Evolutionary conservation across 2,113 vertebrate species (phyloP).

Genomic region (Pitta sordida): DNA sequence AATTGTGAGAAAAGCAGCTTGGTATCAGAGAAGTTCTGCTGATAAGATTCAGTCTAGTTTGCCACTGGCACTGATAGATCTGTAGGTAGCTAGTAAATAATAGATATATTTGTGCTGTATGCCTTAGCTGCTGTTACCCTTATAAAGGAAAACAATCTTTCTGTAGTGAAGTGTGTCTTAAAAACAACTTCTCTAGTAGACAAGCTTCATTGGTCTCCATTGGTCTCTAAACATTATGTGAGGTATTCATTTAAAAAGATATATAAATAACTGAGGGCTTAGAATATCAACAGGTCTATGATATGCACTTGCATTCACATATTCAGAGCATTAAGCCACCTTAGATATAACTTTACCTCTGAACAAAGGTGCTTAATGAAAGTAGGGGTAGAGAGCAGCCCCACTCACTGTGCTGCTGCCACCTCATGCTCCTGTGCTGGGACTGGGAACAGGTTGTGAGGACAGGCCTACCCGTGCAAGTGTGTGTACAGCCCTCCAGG

Average conservation of each 20-base stretch:
- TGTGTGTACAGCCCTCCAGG: not conserved
- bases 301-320: not conserved
- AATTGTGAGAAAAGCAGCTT: constrained; percentile 26
- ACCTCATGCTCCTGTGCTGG: fast-evolving
- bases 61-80: not conserved
- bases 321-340: not conserved
- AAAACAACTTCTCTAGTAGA: not conserved
- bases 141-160: not conserved
- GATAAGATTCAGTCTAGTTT: constrained; percentile 59
- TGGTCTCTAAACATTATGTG: not conserved
- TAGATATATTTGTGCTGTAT: constrained; percentile 20
- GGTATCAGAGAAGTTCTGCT: constrained; percentile 24
- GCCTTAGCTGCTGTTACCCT: not conserved
- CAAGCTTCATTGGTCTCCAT: not conserved
- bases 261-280: not conserved
- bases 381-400: not conserved
- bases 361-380: constrained; percentile 32
- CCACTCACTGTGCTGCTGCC: not conserved
- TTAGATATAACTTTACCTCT: not conserved
- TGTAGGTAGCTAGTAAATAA: constrained; percentile 50
- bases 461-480: not conserved
- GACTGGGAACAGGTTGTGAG: not conserved
- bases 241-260: constrained; percentile 1
- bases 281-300: not conserved
- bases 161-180: not conserved